phyloP scores from a whole-genome alignment of 2,797 vertebrate genomes.

The Anabas testudineus region DNA sequence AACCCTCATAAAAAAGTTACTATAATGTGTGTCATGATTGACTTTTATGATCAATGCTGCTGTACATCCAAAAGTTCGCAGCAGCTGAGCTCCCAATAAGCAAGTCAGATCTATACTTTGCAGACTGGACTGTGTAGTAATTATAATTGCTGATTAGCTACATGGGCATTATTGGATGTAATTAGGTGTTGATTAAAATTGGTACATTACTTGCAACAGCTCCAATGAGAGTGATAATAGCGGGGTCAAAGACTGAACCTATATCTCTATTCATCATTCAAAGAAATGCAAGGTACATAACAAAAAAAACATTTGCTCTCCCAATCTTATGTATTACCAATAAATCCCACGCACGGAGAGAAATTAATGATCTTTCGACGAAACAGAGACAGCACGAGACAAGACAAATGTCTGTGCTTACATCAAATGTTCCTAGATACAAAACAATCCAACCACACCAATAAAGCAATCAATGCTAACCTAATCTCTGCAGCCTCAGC shows the following conservation, averaged over 20 bases:
- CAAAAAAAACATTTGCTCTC: conserved; percentile 27
- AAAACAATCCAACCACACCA: conserved; percentile 80
- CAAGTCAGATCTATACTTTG: conserved; percentile 69
- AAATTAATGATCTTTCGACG: conserved; percentile 77
- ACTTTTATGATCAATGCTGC: conserved; percentile 79
- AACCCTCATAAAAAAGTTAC: conserved; percentile 78
- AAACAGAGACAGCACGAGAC: conserved; percentile 73
- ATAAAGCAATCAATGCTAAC: conserved; percentile 85
- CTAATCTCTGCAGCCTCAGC: conserved; percentile 74
- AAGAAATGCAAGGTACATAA: conserved; percentile 12
- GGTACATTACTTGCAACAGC: conserved; percentile 63
- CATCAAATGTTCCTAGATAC: conserved; percentile 78
- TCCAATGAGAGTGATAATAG: conserved; percentile 62
- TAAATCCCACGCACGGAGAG: conserved; percentile 69
- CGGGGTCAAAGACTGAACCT: conserved; percentile 36
- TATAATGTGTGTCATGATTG: conserved; percentile 77
- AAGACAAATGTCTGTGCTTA: conserved; percentile 81
- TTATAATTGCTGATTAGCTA: conserved; percentile 76
- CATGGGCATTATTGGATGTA: conserved; percentile 78
- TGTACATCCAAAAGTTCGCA: conserved; percentile 49
- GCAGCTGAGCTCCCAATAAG: conserved; percentile 52
- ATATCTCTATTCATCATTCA: conserved; percentile 44
- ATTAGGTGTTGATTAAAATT: conserved; percentile 79
- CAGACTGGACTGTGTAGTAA: conserved; percentile 64
- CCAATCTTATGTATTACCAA: conserved; percentile 53